Evolutionary conservation across 2,888 invertebrate species (phyloP), one percentile per base, ranked within the genome.

Genomic region (Nomada lathburiana): DNA sequence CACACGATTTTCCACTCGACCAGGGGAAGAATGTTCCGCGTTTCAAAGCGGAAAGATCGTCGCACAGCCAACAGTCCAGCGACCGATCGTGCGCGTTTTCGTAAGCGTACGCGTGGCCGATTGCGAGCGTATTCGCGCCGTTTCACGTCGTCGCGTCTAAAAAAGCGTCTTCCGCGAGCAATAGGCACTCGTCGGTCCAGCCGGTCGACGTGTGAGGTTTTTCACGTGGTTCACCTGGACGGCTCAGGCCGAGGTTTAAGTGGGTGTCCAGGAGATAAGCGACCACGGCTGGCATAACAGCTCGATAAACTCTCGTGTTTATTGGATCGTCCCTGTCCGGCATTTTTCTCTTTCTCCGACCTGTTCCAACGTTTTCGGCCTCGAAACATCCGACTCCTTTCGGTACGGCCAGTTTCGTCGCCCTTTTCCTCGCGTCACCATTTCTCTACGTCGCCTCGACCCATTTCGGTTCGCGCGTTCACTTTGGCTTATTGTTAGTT

Each of bases 241-340:
- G 87, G 84, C 83, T 81, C 83, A 80, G 50, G 75, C 83, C 89
- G 88, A 87, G 86, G 90, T 92, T 92, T 93, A 93, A 93, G 93
- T 93, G 93, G 92, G 93, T 92, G 93, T 93, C 91, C 91, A 86
- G 79, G 91, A 92, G 92, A 93, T 93, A 93, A 93, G 93, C 90
- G 89, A 80, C 86, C 83, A 85, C 88, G 89, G 89, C 91, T 89
- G 90, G 92, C 90, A 91, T 91, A 92, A 93, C 91, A 90, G 90
- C 91, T 91, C 92, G 92, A 93, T 93, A 93, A 93, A 93, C 91
- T 90, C 89, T 86, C 88, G 87, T 92, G 91, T 93, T 93, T 93
- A 93, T 93, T 93, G 91, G 91, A 91, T 92, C 92, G 91, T 87
- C 86, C 80, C 59, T 36, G 44, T 55, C 77, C 76, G 50, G 70